Evolutionary conservation across 2,113 vertebrate genomes (phyloP).

Genomic region (Phylloscopus trochiloides): DNA sequence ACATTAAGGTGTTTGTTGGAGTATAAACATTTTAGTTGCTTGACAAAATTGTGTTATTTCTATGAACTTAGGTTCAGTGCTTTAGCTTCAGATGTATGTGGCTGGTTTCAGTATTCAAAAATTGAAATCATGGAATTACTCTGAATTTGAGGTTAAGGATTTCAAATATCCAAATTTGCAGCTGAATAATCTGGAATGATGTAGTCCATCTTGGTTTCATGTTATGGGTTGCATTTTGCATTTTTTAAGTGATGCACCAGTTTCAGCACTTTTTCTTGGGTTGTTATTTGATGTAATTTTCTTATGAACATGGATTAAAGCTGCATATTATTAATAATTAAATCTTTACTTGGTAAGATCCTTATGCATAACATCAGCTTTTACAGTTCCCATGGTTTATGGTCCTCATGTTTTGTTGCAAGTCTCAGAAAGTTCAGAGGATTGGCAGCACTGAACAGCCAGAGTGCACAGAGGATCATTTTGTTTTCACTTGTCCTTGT

Average conservation of each 20-base stretch:
- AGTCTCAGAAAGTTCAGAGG: neutral
- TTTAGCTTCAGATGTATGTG: neutral
- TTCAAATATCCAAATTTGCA: neutral
- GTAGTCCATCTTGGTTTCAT: neutral
- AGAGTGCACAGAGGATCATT: neutral
- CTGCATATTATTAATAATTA: neutral
- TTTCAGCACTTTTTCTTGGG: neutral
- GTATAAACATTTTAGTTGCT: neutral
- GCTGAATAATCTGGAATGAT: neutral
- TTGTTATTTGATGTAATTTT: neutral
- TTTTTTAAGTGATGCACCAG: neutral
- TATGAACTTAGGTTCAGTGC: neutral
- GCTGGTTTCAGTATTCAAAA: neutral
- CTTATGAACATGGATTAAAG: neutral
- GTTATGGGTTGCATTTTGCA: neutral
- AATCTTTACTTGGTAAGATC: neutral
- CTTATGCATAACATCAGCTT: neutral
- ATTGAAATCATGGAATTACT: neutral
- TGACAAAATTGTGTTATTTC: neutral
- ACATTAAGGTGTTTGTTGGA: neutral
- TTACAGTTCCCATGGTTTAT: neutral
- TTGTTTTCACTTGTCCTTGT: neutral
- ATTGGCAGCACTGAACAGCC: neutral
- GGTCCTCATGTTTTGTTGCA: neutral
- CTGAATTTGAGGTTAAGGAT: neutral